A percentile compares a stretch with the other conserved stretches of the same genome.
Evolutionary conservation across 2,888 invertebrate genomes (phyloP).

Genomic region (Synergus itoensis): DNA sequence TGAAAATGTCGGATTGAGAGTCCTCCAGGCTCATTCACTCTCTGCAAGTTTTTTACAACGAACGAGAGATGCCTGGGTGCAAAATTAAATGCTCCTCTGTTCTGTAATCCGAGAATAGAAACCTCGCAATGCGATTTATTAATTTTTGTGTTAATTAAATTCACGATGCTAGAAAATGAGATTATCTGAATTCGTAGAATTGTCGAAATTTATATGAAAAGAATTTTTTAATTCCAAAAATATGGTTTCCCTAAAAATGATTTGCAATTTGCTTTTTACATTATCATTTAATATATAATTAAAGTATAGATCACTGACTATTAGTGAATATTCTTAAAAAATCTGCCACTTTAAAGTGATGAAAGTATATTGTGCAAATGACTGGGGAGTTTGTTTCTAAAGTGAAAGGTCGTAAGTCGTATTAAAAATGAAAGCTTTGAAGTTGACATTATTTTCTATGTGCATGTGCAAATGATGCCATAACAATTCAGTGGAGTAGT

Average conservation of each 20-base stretch:
- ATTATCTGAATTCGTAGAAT: not conserved
- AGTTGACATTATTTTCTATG: not conserved
- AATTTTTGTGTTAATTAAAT: not conserved
- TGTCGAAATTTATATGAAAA: too few species aligned
- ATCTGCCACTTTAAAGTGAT: not conserved
- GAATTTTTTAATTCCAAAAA: too few species aligned
- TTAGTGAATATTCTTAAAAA: not conserved
- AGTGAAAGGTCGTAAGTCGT: not conserved
- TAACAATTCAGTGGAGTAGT: not conserved
- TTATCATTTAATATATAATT: not conserved
- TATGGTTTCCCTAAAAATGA: too few species aligned
- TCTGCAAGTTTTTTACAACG: not conserved
- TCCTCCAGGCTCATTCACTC: constrained; percentile 5
- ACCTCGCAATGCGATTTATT: not conserved
- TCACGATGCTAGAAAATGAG: not conserved
- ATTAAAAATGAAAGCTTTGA: not conserved
- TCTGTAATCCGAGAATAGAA: constrained; percentile 1
- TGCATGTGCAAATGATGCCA: not conserved
- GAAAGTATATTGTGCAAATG: not conserved
- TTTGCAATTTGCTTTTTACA: too few species aligned
- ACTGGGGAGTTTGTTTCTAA: not conserved
- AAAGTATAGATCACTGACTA: not conserved
- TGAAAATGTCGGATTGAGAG: not conserved
- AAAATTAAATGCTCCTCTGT: constrained; percentile 1
- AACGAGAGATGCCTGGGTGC: not conserved